phyloP scores from a whole-genome alignment of 64 coral and sea anemone genomes.

The Pocillopora damicornis region DNA sequence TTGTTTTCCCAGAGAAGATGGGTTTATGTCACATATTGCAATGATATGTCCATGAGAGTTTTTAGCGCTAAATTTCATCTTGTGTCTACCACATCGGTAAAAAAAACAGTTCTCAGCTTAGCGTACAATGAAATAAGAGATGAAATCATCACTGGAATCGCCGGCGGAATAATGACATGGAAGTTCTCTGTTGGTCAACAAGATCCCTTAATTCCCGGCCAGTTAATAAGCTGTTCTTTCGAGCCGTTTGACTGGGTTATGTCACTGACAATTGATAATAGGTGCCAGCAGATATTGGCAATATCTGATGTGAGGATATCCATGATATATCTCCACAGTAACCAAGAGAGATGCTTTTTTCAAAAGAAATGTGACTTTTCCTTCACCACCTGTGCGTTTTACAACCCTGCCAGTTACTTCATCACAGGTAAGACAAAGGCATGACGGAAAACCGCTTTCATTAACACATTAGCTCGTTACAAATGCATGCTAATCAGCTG shows the following conservation, averaged over 20 bases:
- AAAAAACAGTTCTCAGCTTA: slow-evolving; percentile 74
- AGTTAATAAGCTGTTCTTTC: slow-evolving; percentile 55
- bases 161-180: slow-evolving; percentile 88
- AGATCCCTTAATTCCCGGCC: slow-evolving; percentile 71
- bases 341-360: slow-evolving; percentile 63
- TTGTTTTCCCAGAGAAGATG: slow-evolving; percentile 65
- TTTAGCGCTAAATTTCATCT: slow-evolving; percentile 71
- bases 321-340: slow-evolving; percentile 54
- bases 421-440: slow-evolving; percentile 55
- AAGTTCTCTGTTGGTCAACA: slow-evolving; percentile 81
- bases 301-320: slow-evolving; percentile 75
- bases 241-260: slow-evolving; percentile 81
- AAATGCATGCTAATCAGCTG: no score
- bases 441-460: no score
- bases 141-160: slow-evolving; percentile 77
- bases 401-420: slow-evolving; percentile 79
- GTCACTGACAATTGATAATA: slow-evolving; percentile 67
- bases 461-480: no score
- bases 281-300: slow-evolving; percentile 65
- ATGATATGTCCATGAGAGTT: slow-evolving; percentile 67
- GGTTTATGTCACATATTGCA: slow-evolving; percentile 68
- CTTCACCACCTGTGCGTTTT: slow-evolving; percentile 81
- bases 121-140: slow-evolving; percentile 83
- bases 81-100: slow-evolving; percentile 55
- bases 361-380: slow-evolving; percentile 62